Evolutionary conservation across 2,113 vertebrate species (phyloP).

Genomic region (Cichladusa arquata): DNA sequence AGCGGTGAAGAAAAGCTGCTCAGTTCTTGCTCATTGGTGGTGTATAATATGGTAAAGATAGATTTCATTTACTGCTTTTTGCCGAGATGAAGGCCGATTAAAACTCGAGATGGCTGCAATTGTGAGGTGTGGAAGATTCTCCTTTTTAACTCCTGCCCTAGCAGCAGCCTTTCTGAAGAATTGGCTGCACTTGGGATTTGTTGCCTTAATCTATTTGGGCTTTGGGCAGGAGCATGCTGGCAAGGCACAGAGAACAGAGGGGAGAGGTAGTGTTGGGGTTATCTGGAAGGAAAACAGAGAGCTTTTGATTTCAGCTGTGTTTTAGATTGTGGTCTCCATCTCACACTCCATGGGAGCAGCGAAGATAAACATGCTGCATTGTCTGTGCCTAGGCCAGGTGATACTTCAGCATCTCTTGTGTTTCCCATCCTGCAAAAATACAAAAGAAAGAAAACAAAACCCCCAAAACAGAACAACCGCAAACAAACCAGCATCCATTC

Average conservation of each 20-base stretch:
- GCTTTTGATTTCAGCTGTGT: slow-evolving; percentile 69
- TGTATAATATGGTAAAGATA: slow-evolving; percentile 77
- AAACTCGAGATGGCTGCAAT: slow-evolving; percentile 46
- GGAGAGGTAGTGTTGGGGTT: slow-evolving; percentile 60
- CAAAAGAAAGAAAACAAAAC: not conserved
- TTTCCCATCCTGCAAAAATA: not conserved
- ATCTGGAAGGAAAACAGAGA: slow-evolving; percentile 73
- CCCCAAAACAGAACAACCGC: not conserved
- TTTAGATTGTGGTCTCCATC: slow-evolving; percentile 35
- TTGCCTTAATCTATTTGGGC: slow-evolving; percentile 70
- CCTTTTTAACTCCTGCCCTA: slow-evolving; percentile 74
- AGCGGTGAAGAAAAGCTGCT: slow-evolving; percentile 73
- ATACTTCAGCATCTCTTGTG: not conserved
- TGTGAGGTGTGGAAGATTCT: slow-evolving; percentile 61
- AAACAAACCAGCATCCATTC: slow-evolving; percentile 1
- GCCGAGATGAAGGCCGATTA: slow-evolving; percentile 60
- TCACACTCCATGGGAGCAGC: slow-evolving; percentile 8
- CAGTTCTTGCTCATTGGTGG: slow-evolving; percentile 83
- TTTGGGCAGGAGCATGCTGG: slow-evolving; percentile 69
- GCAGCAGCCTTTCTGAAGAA: slow-evolving; percentile 64
- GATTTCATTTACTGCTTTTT: slow-evolving; percentile 71
- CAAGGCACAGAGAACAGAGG: slow-evolving; percentile 49
- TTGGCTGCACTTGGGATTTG: slow-evolving; percentile 53
- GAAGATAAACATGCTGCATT: slow-evolving; percentile 40
- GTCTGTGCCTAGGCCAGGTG: slow-evolving; percentile 6